Base-by-base conservation (phyloP, 2,888 invertebrate species). In the Bimastos eiseni region DNA sequence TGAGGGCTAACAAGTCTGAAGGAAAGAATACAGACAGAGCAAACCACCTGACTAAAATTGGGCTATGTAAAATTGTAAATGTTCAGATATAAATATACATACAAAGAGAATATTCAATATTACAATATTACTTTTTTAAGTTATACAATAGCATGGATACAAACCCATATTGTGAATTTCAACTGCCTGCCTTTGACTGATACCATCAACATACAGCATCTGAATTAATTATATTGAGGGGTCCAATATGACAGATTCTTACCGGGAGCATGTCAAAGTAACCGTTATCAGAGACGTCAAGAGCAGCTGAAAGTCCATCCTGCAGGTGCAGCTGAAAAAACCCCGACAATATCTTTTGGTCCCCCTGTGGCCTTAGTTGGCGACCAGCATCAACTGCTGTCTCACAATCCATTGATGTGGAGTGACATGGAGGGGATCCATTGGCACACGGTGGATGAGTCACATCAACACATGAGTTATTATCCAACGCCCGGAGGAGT, bases 261-360 rank as follows among this genome's bases (percentile, higher is more conserved):
- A 94, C 94, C n/a, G 94, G 94, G 89, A 94, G 92, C 49, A 92
- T 84, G 91, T 93, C 93, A 93, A 94, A 94, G 91, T 92, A 93
- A 49, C 93, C 94, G 93, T 93, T 93, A 88, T 91, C 91, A 36
- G 91, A 90, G 38, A 34, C 36, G 49, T 91, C 91, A 6, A 92
- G 90, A 34, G 91, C 92, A 19, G 92, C 92, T 6, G 91, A 91
- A 8, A 92, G 90, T 36, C 92, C 92, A 84, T 92, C 92, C 19
- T 90, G 90, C 13, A 92, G 30, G 49, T 92, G 92, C 11, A 92
- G 91, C 8, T 90, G 83, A n/a, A 89, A 70, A 0, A 92, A 91
- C 33, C 88, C 91, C 24, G 90, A 84, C 38, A 92, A 83, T 34
- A 41, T 36, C 30, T 91, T 91, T 24, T 36, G 86, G 34, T 34